phyloP scores from a whole-genome alignment of 2,797 vertebrate genomes.

The Malurus splendens region DNA sequence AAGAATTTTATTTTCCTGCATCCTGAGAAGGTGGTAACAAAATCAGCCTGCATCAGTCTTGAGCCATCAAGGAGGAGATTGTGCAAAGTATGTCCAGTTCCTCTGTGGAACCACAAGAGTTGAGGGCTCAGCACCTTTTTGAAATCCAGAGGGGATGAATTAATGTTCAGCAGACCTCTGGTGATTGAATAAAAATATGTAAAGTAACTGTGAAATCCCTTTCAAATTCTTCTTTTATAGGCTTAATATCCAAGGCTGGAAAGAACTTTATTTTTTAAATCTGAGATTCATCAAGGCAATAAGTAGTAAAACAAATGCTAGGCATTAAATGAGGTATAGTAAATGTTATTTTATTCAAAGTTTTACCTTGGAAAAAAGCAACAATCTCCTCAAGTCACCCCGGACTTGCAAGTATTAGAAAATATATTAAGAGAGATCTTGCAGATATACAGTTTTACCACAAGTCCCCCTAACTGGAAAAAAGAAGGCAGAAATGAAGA shows the following conservation, averaged over 20 bases:
- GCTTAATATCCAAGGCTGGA: neutral
- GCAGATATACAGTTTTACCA: neutral
- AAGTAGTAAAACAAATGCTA: constrained; percentile 30
- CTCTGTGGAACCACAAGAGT: neutral
- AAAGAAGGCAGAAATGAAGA: neutral
- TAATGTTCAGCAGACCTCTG: neutral
- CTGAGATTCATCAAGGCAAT: constrained; percentile 3
- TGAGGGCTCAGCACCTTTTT: neutral
- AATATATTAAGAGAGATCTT: neutral
- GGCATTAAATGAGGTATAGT: neutral
- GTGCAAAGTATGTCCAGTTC: neutral
- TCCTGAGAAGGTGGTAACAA: neutral
- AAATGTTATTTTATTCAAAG: constrained; percentile 3
- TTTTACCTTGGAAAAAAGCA: constrained; percentile 1
- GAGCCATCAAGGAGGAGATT: neutral
- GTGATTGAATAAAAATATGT: neutral
- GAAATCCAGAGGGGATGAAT: neutral
- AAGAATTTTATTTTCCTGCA: neutral
- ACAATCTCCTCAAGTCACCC: neutral
- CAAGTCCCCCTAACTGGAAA: neutral
- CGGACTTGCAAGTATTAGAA: neutral
- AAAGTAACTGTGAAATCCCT: neutral
- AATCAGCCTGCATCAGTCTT: neutral
- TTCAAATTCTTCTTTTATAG: neutral
- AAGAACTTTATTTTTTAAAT: neutral